phyloP scores from a whole-genome alignment of 2,113 vertebrate genomes.

The Willisornis vidua region DNA sequence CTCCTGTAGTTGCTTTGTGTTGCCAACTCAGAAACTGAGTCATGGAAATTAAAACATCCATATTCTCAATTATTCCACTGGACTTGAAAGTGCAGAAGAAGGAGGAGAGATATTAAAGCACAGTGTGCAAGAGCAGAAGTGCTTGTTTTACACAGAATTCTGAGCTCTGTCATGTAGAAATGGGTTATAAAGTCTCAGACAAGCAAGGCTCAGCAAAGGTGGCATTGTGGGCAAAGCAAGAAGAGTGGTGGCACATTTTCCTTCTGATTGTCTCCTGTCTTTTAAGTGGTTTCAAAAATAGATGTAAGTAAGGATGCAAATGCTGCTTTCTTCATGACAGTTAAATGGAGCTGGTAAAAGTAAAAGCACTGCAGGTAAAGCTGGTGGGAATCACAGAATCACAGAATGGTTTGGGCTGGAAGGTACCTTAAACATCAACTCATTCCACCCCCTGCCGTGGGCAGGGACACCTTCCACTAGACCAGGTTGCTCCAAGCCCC shows the following conservation, averaged over 20 bases:
- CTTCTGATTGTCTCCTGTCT: neutral
- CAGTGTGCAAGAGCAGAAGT: neutral
- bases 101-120: neutral
- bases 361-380: neutral
- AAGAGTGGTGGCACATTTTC: neutral
- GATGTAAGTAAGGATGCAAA: neutral
- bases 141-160: neutral
- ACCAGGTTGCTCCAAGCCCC: neutral
- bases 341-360: neutral
- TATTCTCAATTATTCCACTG: neutral
- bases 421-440: neutral
- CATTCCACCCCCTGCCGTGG: neutral
- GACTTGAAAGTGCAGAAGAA: neutral
- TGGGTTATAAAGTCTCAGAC: neutral
- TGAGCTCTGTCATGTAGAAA: neutral
- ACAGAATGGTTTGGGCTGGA: neutral
- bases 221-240: neutral
- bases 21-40: neutral
- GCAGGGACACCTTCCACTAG: neutral
- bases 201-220: neutral
- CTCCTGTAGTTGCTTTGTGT: fast-evolving
- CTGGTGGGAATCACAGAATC: neutral
- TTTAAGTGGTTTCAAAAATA: neutral
- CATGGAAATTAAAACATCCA: neutral
- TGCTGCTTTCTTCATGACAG: neutral